Evolutionary conservation across 2,113 vertebrate species (phyloP).

Genomic region (Cryptomyrus ogoouensis): DNA sequence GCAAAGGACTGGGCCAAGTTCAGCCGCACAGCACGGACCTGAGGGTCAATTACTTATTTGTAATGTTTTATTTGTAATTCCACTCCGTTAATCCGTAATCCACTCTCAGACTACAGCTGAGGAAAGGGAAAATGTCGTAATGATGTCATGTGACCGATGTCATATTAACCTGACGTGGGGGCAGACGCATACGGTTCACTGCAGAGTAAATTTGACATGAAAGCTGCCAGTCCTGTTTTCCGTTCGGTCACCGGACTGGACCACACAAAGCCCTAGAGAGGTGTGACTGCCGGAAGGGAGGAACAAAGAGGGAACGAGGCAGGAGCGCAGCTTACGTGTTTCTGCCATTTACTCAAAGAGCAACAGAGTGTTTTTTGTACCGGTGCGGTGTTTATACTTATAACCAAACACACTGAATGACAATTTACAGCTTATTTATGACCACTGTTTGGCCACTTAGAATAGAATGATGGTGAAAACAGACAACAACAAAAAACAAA

Average conservation of each 20-base stretch:
- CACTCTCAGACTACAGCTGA: neutral
- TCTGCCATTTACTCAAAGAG: neutral
- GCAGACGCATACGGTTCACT: neutral
- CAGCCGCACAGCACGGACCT: slow-evolving; percentile 14
- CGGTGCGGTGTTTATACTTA: neutral
- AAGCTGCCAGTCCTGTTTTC: neutral
- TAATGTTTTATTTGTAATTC: slow-evolving; percentile 23
- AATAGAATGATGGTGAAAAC: neutral
- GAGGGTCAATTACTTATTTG: slow-evolving; percentile 16
- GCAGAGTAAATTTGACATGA: neutral
- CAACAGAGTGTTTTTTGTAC: neutral
- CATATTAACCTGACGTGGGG: neutral
- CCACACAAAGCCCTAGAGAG: neutral
- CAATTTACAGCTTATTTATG: neutral
- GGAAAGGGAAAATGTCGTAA: slow-evolving; percentile 13
- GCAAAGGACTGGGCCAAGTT: slow-evolving; percentile 8
- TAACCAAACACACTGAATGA: neutral
- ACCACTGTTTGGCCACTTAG: neutral
- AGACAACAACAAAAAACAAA: neutral
- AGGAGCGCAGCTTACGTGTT: neutral
- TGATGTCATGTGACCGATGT: neutral
- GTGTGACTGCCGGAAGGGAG: neutral
- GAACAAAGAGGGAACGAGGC: neutral
- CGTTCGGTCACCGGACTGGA: neutral
- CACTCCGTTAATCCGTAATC: slow-evolving; percentile 21